These are phyloP conservation scores for Ornithoptera priamus DNA, from an alignment of 2,888 invertebrate genomes.

Conservation along the genomic window DNA sequence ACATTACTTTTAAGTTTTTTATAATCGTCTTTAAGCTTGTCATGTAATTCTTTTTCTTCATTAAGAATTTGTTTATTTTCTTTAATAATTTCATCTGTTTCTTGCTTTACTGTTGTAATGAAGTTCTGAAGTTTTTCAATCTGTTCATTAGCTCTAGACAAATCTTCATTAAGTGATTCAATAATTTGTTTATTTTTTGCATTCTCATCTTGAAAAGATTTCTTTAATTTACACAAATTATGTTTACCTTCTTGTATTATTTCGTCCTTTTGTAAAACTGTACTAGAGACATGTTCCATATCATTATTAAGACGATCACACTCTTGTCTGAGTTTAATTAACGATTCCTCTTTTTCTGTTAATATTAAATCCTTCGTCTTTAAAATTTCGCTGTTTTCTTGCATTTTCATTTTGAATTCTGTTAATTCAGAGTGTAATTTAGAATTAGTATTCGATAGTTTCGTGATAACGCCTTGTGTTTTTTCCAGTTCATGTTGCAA, in stretches of 20 bases:
- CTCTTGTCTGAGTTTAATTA: background rate
- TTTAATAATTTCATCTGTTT: slow-evolving; percentile 9
- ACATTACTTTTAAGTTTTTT: slow-evolving; percentile 2
- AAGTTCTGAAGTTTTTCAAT: background rate
- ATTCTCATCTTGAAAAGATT: slow-evolving; percentile 10
- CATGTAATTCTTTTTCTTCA: slow-evolving; percentile 38
- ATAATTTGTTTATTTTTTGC: slow-evolving; percentile 8
- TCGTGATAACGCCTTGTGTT: slow-evolving; percentile 28
- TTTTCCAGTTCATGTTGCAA: slow-evolving; percentile 46
- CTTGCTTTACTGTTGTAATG: background rate
- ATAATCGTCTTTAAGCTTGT: slow-evolving; percentile 35
- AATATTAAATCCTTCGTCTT: slow-evolving; percentile 40
- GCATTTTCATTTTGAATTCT: slow-evolving; percentile 37
- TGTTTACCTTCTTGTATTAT: slow-evolving; percentile 15
- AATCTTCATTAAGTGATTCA: background rate
- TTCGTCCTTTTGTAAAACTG: slow-evolving; percentile 3
- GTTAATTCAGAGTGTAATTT: slow-evolving; percentile 38
- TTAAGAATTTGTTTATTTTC: background rate
- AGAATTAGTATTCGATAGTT: slow-evolving; percentile 40
- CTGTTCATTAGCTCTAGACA: slow-evolving; percentile 3
- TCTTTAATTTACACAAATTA: slow-evolving; percentile 11
- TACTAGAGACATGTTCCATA: slow-evolving; percentile 7
- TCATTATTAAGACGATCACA: slow-evolving; percentile 8
- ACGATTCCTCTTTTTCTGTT: slow-evolving; percentile 31
- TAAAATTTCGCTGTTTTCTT: slow-evolving; percentile 45